Evolutionary conservation across 2,888 invertebrate species (phyloP).

Genomic region (Harpalus rufipes): DNA sequence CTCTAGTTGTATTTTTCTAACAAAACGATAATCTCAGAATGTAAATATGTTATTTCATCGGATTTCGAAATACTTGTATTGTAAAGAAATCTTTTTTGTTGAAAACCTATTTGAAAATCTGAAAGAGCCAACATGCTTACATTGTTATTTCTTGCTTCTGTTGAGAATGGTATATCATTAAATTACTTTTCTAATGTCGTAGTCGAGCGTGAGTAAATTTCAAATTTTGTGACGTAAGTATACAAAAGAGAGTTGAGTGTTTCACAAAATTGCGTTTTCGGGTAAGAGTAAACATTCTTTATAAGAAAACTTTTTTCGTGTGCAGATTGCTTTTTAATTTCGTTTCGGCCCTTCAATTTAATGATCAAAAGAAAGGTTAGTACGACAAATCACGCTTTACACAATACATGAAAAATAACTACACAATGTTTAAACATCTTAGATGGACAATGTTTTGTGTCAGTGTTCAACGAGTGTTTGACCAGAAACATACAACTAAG

Average conservation of each 20-base stretch:
- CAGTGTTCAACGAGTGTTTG: too few relatives aligned
- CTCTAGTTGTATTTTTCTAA: neutral
- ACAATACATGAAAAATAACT: too few relatives aligned
- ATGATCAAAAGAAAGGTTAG: slow-evolving; percentile 10
- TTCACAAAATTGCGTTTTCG: slow-evolving; percentile 49
- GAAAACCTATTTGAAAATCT: slow-evolving; percentile 38
- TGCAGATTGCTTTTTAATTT: slow-evolving; percentile 48
- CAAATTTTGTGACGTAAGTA: slow-evolving; percentile 45
- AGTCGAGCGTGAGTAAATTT: slow-evolving; percentile 54
- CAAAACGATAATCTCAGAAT: slow-evolving; percentile 1
- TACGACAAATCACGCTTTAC: neutral
- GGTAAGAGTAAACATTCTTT: slow-evolving; percentile 42
- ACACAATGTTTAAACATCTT: too few relatives aligned
- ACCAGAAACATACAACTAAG: too few relatives aligned
- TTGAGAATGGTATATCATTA: slow-evolving; percentile 31
- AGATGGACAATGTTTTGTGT: too few relatives aligned
- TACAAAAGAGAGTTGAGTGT: slow-evolving; percentile 37
- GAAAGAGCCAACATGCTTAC: slow-evolving; percentile 30
- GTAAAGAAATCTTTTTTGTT: slow-evolving; percentile 25
- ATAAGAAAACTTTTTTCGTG: slow-evolving; percentile 40
- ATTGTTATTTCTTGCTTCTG: slow-evolving; percentile 42
- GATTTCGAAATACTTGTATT: neutral
- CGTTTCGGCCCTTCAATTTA: slow-evolving; percentile 24
- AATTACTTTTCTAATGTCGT: slow-evolving; percentile 47
- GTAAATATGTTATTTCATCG: neutral